Evolutionary conservation across 2,888 invertebrate species (phyloP).

Genomic region (Rapana venosa): DNA sequence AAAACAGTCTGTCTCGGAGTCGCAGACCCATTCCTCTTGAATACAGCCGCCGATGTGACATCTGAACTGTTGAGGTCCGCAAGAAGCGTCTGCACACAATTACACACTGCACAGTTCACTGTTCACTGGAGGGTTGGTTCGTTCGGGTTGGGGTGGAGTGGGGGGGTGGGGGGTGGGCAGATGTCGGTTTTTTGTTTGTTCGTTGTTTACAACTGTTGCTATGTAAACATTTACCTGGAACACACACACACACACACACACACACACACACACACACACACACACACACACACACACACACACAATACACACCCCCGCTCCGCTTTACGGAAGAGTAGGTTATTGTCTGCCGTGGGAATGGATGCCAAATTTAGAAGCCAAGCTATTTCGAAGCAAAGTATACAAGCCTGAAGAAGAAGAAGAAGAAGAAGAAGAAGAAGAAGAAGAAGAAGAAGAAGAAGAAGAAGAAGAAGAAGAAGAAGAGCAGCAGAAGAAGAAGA

Average conservation of each 20-base stretch:
- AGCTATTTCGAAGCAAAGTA: background rate
- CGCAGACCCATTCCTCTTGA: slow-evolving; percentile 7
- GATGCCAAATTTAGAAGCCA: no score
- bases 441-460: background rate
- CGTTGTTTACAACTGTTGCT: background rate
- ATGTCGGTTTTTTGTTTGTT: background rate
- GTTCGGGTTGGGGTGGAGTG: background rate
- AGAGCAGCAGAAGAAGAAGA: background rate
- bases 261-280: slow-evolving; percentile 9
- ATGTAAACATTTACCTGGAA: background rate
- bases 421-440: background rate
- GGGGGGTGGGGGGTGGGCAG: background rate
- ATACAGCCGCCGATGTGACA: background rate
- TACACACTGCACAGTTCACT: background rate
- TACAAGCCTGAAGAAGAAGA: no score
- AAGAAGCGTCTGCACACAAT: background rate
- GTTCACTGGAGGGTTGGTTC: background rate
- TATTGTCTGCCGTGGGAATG: no score
- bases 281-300: background rate
- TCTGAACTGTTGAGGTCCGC: background rate
- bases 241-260: background rate
- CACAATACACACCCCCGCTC: background rate
- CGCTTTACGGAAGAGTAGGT: no score
- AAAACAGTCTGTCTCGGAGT: background rate
- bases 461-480: background rate